Conservation (phyloP, 2,797 vertebrate species). For the Vireo griseus region DNA sequence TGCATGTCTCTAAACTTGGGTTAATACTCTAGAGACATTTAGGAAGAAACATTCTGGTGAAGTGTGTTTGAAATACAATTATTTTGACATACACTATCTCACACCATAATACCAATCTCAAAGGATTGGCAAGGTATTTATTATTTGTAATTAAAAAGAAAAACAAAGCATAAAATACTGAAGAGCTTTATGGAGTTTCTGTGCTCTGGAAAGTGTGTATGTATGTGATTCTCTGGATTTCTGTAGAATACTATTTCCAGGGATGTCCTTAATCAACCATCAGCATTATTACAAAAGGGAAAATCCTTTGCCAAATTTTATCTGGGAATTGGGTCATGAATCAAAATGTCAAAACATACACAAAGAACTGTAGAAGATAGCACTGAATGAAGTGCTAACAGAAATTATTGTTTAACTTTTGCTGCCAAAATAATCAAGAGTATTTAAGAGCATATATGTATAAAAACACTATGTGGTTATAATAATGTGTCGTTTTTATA, state of each 20-base stretch:
- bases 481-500: background rate
- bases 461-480: background rate
- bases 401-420: background rate
- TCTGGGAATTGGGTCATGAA: background rate
- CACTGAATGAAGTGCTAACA: background rate
- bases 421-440: background rate
- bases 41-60: background rate
- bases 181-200: background rate
- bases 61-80: background rate
- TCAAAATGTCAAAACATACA: background rate
- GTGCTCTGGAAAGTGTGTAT: background rate
- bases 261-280: background rate
- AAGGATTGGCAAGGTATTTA: background rate
- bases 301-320: background rate
- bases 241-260: background rate
- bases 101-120: background rate
- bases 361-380: background rate
- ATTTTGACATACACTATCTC: background rate
- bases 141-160: background rate
- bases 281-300: background rate
- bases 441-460: background rate
- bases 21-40: background rate
- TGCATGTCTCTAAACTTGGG: background rate
- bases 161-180: background rate
- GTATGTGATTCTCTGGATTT: background rate